Percentiles rank a stretch among this genome's conserved stretches.
Conservation (phyloP, 2,888 invertebrate genomes). For the Drosophila crucigera region DNA sequence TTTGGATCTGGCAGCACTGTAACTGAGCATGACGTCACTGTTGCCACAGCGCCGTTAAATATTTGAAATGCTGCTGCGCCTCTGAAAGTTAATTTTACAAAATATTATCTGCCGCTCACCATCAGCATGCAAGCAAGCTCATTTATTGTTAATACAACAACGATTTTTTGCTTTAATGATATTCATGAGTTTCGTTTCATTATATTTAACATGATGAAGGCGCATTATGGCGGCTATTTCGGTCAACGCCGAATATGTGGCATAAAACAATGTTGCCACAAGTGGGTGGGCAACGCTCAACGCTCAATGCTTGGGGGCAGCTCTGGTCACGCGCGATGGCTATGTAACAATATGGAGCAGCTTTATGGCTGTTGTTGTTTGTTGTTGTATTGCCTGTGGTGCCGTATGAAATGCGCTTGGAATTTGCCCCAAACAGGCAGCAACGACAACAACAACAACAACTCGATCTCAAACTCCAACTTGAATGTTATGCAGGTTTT, state of each 20-base stretch:
- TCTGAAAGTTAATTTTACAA: slow-evolving; percentile 16
- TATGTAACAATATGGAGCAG: slow-evolving; percentile 68
- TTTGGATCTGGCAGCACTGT: slow-evolving; percentile 14
- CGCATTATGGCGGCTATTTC: slow-evolving; percentile 24
- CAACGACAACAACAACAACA: slow-evolving; percentile 51
- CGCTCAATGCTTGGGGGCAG: slow-evolving; percentile 53
- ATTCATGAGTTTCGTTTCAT: slow-evolving; percentile 71
- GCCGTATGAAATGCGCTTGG: slow-evolving; percentile 80
- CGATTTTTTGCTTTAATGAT: slow-evolving; percentile 64
- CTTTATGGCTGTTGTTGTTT: slow-evolving; percentile 55
- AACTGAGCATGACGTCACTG: background rate
- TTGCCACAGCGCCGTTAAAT: slow-evolving; percentile 15
- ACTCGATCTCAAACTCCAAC: slow-evolving; percentile 21
- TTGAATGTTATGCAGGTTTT: slow-evolving; percentile 49
- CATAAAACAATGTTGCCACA: slow-evolving; percentile 55
- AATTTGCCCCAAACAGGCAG: slow-evolving; percentile 64
- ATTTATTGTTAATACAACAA: slow-evolving; percentile 52
- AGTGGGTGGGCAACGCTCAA: slow-evolving; percentile 56
- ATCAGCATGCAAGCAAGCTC: slow-evolving; percentile 19
- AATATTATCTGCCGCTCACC: slow-evolving; percentile 24
- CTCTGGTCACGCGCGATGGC: slow-evolving; percentile 71
- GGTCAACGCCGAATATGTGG: slow-evolving; percentile 44
- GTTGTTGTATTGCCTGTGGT: slow-evolving; percentile 62
- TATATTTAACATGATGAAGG: slow-evolving; percentile 57
- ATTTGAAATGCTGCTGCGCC: slow-evolving; percentile 18